Evolutionary conservation across 2,888 invertebrate species (phyloP).

Genomic region (Latrodectus elegans): DNA sequence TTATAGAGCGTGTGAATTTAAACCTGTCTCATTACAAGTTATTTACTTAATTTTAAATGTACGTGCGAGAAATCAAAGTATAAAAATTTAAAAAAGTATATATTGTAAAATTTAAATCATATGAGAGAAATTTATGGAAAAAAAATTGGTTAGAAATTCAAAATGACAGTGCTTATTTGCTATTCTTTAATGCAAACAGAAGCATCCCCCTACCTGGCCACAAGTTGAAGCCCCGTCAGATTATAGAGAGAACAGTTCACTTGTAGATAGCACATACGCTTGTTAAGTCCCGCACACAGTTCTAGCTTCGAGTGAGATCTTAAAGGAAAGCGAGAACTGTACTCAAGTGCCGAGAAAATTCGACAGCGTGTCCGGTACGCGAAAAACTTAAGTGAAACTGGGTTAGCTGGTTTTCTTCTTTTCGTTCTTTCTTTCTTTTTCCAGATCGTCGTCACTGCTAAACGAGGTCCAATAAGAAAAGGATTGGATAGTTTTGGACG

Average conservation of each 20-base stretch:
- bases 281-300: not conserved
- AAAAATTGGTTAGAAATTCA: no score
- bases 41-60: no score
- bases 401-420: constrained; percentile 52
- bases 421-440: not conserved
- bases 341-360: not conserved
- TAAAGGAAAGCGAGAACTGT: constrained; percentile 18
- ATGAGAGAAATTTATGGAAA: no score
- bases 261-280: constrained; percentile 10
- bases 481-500: constrained; percentile 31
- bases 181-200: not conserved
- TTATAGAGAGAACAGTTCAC: constrained; percentile 20
- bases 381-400: constrained; percentile 33
- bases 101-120: no score
- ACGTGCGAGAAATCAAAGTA: no score
- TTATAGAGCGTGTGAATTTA: no score
- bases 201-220: not conserved
- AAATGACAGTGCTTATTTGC: no score
- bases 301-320: not conserved
- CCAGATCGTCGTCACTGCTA: constrained; percentile 17
- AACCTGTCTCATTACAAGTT: no score
- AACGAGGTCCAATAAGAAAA: constrained; percentile 13
- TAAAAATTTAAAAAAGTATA: no score
- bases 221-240: not conserved
- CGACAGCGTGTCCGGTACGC: constrained; percentile 29